Base-by-base conservation (phyloP, 2,113 vertebrate species). In the Percina caprodes region DNA sequence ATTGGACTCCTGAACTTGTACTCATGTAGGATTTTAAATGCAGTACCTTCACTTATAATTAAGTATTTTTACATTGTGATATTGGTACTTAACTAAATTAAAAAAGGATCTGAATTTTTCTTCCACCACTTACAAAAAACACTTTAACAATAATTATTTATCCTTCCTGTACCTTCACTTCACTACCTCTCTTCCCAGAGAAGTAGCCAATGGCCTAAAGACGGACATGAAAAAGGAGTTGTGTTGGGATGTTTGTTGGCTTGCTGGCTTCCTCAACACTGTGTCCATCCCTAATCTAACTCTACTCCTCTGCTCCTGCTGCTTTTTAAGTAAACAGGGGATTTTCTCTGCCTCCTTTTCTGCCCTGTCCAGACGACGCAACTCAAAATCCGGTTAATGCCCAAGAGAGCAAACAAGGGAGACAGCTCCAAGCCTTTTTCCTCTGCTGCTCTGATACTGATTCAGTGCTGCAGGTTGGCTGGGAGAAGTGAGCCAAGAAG, bases 381-480 rank as follows among this genome's bases (percentile, higher is more conserved):
- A 72, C 75, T 82, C 87, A 80, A 76, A 52, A 79, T 74, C 10
- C 30, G 33, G 51, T 86, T 72, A 78, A 88, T 68, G 74, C 91
- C 88, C 86, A 65, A 52, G 87, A 89, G 88, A 89, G 74, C 62
- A 24, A 66, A 62, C 1, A 54, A 86, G 71, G 61, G 59, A 82
- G 77, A 91, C 89, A 70, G 65, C 77, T 79, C 14, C 18, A 26
- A 54, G 77, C 78, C 54, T 80, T 69, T 77, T 83, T 70, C 65
- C 76, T 63, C 77, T 7, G 45, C 60, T 72, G 77, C 76, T 79
- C 84, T 85, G 87, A 87, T 77, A 88, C 69, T 42, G 83, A 91
- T 85, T 87, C 88, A 82, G 76, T 77, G 74, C 69, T 68, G 76
- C 45, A 80, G 74, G 84, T 69, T 84, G 67, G 70, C 59, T 67